phyloP scores from a whole-genome alignment of 37 sponge, comb jelly and placozoan genomes.

The Petrosia ficiformis region DNA sequence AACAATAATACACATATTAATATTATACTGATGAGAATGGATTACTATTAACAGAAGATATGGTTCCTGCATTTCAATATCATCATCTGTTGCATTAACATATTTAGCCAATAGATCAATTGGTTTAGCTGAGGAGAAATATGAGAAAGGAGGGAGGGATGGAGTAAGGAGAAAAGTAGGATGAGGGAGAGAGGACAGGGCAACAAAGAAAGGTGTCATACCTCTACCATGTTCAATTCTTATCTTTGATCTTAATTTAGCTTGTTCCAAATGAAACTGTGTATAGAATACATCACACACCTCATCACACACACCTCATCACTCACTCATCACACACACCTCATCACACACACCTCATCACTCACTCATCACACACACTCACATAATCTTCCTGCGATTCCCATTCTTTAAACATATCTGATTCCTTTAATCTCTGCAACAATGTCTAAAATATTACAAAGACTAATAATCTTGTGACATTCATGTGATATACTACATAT shows the following conservation, averaged over 20 bases:
- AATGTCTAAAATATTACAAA: conserved; percentile 23
- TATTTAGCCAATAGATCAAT: conserved; percentile 98
- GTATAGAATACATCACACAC: not conserved
- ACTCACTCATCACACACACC: too few species aligned
- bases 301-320: too few species aligned
- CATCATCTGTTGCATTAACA: conserved; percentile 56
- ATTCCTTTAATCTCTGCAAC: conserved; percentile 90
- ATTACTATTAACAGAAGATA: conserved; percentile 68
- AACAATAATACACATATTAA: too few species aligned
- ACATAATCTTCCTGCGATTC: conserved; percentile 93
- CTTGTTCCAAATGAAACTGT: conserved; percentile 95
- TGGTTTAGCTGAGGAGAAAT: conserved; percentile 78
- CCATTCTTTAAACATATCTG: conserved; percentile 96
- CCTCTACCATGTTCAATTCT: conserved; percentile 84
- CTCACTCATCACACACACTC: not conserved
- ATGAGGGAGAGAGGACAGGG: not conserved
- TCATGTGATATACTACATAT: not conserved
- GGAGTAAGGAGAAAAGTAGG: not conserved
- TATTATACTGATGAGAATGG: not conserved
- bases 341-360: too few species aligned
- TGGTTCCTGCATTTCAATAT: conserved; percentile 91
- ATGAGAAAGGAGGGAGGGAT: not conserved
- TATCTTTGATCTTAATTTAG: conserved; percentile 87
- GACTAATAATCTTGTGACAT: conserved; percentile 3
- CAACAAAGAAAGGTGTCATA: conserved; percentile 1